Base-by-base conservation (phyloP, 2,113 vertebrate genomes). In the Pterocles burchelli region DNA sequence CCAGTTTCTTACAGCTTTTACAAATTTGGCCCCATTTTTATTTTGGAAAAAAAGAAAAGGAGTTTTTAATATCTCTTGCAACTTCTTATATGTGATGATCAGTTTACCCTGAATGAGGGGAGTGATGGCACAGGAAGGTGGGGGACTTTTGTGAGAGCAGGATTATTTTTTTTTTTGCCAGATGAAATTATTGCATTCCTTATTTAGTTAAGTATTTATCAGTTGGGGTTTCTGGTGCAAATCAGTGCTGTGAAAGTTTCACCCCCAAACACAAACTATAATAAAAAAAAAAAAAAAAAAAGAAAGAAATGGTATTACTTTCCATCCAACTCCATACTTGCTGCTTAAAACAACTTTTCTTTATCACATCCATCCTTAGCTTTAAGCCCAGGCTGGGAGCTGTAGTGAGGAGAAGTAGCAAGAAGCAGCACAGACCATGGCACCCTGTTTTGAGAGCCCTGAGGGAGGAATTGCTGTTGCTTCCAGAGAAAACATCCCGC, bases 301-400 rank as follows among this genome's bases (percentile, higher is more conserved):
- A 52, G 5, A 10, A 17, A 6, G 8, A 31, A 43, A 26, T 57
- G 2, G 11, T 74, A 13, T 22, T 76, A 82, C 38, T 89, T 89
- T 70, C 24, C 45, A 34, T 62, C 15, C 55, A 43, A 5, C 45
- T 84, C 34, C 54, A 2, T 43, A 19, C 16, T 61, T 82, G 41
- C 54, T 43, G 16, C 8, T 46, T 79, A 16, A 67, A 87, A 34
- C 31, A 46, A 2, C 26, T 73, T 82, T 88, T 38, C 31, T 62
- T 34, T 20, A 9, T 49, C 13, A 2, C 52, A 4, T 11, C 31
- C 9, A 0, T 29, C 36, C 13, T 49, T 22, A 1, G 31, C 2
- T 0, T 33, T 63, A 55, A 45, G 52, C 7, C 26, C 51, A 7
- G 31, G n/a, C 26, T 85, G 74, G 63, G 54, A 79, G 51, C 38